Evolutionary conservation across 2,113 vertebrate genomes (phyloP).

Genomic region (Apodemus speciosus): DNA sequence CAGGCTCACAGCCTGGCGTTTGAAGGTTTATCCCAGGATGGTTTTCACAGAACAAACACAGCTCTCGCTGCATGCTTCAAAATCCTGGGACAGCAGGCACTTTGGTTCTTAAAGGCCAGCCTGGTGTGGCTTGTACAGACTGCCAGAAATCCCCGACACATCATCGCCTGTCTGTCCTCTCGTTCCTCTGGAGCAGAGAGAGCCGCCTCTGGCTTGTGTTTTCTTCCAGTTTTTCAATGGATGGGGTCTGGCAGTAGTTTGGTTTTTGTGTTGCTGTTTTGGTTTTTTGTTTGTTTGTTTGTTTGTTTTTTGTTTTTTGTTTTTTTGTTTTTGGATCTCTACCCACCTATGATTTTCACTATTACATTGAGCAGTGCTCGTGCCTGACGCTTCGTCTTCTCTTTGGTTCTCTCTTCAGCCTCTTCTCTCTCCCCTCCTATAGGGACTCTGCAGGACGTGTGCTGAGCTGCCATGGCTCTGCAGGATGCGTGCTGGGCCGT

Average conservation of each 20-base stretch:
- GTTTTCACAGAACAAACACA: not conserved
- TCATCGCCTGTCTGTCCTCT: fast-evolving
- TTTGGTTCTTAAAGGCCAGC: not conserved
- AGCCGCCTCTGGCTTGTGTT: not conserved
- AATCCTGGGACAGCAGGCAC: not conserved
- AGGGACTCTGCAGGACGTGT: not conserved
- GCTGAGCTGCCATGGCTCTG: not conserved
- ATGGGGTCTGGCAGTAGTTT: not conserved
- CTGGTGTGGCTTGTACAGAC: fast-evolving
- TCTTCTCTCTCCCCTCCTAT: not conserved
- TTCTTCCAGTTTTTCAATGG: not conserved
- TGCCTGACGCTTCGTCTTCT: not conserved
- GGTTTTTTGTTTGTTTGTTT: not conserved
- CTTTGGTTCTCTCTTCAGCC: too few species aligned
- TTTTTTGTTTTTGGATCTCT: not conserved
- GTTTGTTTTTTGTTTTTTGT: too few species aligned
- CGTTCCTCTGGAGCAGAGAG: not conserved
- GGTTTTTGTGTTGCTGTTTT: not conserved
- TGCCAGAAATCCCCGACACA: fast-evolving
- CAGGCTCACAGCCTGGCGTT: constrained; percentile 40
- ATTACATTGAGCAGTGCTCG: not conserved
- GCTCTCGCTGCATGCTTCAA: not conserved
- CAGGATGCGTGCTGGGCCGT: not conserved
- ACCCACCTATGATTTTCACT: too few species aligned
- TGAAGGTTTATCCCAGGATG: constrained; percentile 55